These are phyloP conservation scores for Barnardius zonarius DNA, from an alignment of 2,113 vertebrate genomes.

Conservation along the genomic window DNA sequence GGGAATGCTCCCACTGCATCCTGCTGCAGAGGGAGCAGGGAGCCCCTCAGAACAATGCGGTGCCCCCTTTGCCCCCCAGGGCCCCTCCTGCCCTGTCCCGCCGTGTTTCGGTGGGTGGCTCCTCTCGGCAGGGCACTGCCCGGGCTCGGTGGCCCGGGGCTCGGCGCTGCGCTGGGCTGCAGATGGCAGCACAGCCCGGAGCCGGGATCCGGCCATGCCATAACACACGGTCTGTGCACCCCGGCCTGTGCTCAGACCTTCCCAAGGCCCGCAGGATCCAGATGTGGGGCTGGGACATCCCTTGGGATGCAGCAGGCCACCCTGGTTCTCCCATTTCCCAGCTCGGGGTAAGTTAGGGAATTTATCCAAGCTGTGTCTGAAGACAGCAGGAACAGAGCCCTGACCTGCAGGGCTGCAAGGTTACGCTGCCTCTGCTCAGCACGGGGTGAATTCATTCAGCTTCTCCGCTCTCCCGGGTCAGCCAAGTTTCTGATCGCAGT, in stretches of 20 bases:
- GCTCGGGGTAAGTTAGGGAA: neutral
- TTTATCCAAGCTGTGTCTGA: accelerated
- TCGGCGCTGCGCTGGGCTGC: accelerated
- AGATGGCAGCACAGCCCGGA: neutral
- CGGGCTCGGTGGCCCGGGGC: accelerated
- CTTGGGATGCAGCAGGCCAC: neutral
- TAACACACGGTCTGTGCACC: neutral
- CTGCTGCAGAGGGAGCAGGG: neutral
- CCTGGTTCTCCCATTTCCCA: neutral
- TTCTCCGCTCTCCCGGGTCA: neutral
- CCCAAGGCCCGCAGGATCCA: neutral
- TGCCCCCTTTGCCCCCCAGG: neutral
- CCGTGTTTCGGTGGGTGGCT: accelerated
- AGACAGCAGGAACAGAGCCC: neutral
- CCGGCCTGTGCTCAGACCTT: neutral
- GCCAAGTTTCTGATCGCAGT: constrained; percentile 12
- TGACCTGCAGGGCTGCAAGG: neutral
- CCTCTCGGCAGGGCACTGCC: neutral
- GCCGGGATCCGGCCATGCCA: neutral
- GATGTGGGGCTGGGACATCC: neutral
- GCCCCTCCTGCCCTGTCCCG: neutral
- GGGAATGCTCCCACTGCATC: neutral
- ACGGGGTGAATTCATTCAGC: constrained; percentile 33
- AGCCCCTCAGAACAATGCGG: accelerated
- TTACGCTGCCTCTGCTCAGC: neutral